A percentile compares a stretch with the other conserved stretches of the same genome.
Conservation (phyloP, 2,113 vertebrate species). For the Nothocercus nigrocapillus region DNA sequence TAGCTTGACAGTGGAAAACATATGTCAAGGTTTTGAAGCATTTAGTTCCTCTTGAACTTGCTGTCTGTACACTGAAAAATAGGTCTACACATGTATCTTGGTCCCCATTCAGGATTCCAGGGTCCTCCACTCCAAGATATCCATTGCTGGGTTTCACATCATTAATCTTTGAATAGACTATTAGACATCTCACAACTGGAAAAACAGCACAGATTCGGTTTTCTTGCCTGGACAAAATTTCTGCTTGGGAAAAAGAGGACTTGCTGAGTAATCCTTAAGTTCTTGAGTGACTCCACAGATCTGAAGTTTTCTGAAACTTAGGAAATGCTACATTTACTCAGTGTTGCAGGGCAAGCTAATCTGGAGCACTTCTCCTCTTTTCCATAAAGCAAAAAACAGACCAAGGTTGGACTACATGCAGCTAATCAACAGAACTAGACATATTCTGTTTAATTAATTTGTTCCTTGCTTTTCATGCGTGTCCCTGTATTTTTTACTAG, state of each 20-base stretch:
- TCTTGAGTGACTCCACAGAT: not conserved
- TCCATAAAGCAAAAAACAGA: not conserved
- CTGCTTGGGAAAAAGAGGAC: not conserved
- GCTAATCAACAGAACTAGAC: not conserved
- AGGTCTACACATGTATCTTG: rapidly evolving
- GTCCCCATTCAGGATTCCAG: not conserved
- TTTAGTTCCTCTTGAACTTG: not conserved
- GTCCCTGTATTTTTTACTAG: not conserved
- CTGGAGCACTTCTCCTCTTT: not conserved
- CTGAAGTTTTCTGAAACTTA: not conserved
- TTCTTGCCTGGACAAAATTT: not conserved
- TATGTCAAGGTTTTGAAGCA: not conserved
- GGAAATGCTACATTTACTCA: not conserved
- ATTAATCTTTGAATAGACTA: not conserved
- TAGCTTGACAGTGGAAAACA: not conserved
- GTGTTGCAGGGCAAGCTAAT: not conserved
- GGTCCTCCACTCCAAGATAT: rapidly evolving
- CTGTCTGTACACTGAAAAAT: not conserved
- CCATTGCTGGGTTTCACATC: not conserved
- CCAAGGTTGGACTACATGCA: not conserved
- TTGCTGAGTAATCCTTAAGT: not conserved
- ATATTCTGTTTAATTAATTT: not conserved
- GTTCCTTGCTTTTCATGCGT: not conserved
- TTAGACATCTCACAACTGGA: not conserved
- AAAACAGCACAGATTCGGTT: not conserved